Conservation (phyloP, 2,113 vertebrate species). For the Lagopus muta region DNA sequence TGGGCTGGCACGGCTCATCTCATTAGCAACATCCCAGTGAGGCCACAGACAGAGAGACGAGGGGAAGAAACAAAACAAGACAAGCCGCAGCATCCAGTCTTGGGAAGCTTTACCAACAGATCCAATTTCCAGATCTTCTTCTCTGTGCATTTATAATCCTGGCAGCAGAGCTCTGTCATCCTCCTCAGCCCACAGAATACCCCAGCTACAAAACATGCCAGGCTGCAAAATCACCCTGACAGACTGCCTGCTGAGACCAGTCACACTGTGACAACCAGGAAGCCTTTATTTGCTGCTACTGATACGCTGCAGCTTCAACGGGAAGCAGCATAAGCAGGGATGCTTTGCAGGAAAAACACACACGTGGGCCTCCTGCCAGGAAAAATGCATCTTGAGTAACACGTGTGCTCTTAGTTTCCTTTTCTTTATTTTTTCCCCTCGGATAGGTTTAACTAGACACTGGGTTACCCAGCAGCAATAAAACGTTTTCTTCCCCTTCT, state of each 20-base stretch:
- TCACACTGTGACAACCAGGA: not conserved
- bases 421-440: not conserved
- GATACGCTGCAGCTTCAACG: not conserved
- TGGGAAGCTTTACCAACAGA: not conserved
- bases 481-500: constrained; percentile 18
- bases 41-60: not conserved
- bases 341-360: constrained; percentile 15
- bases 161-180: not conserved
- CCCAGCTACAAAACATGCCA: constrained; percentile 10
- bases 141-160: not conserved
- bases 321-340: not conserved
- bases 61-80: not conserved
- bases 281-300: constrained; percentile 28
- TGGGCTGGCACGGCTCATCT: not conserved
- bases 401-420: constrained; percentile 14
- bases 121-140: not conserved
- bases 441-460: constrained; percentile 42
- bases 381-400: constrained; percentile 41
- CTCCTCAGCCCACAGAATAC: not conserved
- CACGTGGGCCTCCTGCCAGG: constrained; percentile 1
- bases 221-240: constrained; percentile 33
- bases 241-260: constrained; percentile 24
- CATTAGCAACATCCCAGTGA: not conserved
- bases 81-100: not conserved
- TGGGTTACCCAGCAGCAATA: constrained; percentile 31